phyloP scores from a whole-genome alignment of 53 echinoderm and acorn worm species.

The Hippasteria phrygiana region DNA sequence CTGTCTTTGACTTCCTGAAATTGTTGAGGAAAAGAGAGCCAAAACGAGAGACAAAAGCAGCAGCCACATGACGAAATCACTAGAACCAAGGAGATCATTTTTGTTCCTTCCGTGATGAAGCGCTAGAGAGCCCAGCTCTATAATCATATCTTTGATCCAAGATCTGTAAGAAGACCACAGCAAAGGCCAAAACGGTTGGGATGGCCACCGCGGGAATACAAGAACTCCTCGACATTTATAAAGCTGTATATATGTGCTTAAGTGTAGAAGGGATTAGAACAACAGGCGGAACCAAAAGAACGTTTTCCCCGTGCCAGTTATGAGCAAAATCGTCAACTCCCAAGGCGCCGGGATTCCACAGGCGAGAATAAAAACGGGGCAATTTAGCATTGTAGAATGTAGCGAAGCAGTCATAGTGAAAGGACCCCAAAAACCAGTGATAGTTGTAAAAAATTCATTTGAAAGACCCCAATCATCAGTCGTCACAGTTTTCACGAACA shows the following conservation, averaged over 20 bases:
- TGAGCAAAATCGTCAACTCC: constrained; percentile 45
- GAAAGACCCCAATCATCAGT: constrained; percentile 52
- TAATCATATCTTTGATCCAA: constrained; percentile 1
- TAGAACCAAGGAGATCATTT: constrained; percentile 26
- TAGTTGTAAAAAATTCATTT: constrained; percentile 7
- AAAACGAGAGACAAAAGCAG: neutral
- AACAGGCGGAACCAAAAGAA: constrained; percentile 16
- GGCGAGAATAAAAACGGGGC: constrained; percentile 10
- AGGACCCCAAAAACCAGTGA: constrained; percentile 23
- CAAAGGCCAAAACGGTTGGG: constrained; percentile 26
- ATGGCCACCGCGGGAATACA: constrained; percentile 29
- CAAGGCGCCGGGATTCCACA: constrained; percentile 8
- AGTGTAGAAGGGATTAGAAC: neutral
- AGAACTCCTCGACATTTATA: neutral
- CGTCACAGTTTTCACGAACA: constrained; percentile 10
- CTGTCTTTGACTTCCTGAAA: neutral
- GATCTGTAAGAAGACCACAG: constrained; percentile 7
- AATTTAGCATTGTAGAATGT: constrained; percentile 14
- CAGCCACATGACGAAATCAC: too few relatives aligned
- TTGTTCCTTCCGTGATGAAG: constrained; percentile 7
- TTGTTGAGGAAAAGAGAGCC: neutral
- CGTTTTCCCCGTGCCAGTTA: constrained; percentile 11
- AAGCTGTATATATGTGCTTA: constrained; percentile 12
- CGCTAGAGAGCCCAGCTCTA: neutral
- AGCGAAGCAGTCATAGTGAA: constrained; percentile 31